phyloP scores from a whole-genome alignment of 2,113 vertebrate genomes.

The Rissa tridactyla region DNA sequence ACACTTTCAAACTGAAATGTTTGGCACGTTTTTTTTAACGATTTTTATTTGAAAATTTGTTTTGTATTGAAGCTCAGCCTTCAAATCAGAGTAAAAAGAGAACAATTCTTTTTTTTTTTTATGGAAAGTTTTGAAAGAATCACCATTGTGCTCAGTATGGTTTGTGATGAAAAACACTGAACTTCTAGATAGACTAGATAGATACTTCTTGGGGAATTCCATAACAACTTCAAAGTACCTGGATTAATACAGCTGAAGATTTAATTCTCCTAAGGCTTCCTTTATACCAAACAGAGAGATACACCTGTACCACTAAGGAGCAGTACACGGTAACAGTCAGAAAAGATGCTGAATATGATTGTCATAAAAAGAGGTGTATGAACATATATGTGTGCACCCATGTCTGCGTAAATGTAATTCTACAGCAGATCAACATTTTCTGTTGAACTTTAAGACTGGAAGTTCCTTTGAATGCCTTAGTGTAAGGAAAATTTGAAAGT shows the following conservation, averaged over 20 bases:
- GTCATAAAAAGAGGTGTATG: not conserved
- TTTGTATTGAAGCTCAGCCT: not conserved
- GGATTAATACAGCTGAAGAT: not conserved
- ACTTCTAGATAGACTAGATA: not conserved
- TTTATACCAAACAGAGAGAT: not conserved
- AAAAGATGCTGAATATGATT: not conserved
- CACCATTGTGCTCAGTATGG: not conserved
- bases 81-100: not conserved
- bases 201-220: not conserved
- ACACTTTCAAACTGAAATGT: constrained; percentile 28
- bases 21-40: constrained; percentile 6
- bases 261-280: not conserved
- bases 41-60: constrained; percentile 6
- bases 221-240: not conserved
- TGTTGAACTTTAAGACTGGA: not conserved
- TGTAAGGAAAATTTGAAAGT: not conserved
- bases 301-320: not conserved
- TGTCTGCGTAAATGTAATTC: not conserved
- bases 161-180: not conserved
- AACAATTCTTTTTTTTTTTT: not conserved
- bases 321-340: not conserved
- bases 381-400: not conserved
- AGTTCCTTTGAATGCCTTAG: not conserved
- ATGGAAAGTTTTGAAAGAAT: not conserved
- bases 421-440: not conserved